Percentiles rank a stretch among this genome's conserved stretches.
Evolutionary conservation across 2,113 vertebrate genomes (phyloP).

Genomic region (Pachycephala philippinensis): DNA sequence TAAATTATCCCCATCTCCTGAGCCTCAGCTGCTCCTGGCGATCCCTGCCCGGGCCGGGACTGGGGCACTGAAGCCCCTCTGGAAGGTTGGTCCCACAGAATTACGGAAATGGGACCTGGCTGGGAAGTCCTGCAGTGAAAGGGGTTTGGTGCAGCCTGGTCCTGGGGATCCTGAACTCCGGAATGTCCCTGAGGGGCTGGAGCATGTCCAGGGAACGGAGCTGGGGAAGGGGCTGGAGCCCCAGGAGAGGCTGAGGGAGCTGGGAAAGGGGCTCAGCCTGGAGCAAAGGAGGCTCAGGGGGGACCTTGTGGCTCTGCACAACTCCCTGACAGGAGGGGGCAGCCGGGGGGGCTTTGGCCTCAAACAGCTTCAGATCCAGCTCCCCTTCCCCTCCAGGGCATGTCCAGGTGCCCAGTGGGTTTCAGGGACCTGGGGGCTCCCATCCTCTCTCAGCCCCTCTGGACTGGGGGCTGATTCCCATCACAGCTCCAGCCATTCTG

Average conservation of each 20-base stretch:
- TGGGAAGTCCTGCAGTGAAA: not conserved
- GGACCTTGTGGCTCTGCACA: not conserved
- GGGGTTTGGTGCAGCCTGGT: not conserved
- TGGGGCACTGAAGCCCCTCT: not conserved
- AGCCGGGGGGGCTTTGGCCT: not conserved
- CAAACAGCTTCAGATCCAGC: not conserved
- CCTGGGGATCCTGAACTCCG: accelerated
- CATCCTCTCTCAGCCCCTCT: not conserved
- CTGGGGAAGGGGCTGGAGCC: not conserved
- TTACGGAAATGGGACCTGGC: accelerated
- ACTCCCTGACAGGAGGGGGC: not conserved
- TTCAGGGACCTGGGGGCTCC: not conserved
- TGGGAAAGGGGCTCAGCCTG: not conserved
- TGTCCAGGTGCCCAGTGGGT: too few species aligned
- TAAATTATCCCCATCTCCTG: not conserved
- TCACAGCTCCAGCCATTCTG: accelerated
- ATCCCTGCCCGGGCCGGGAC: not conserved
- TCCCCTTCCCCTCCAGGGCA: not conserved
- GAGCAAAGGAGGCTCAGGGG: not conserved
- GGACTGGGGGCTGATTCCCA: not conserved
- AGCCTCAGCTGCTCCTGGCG: accelerated
- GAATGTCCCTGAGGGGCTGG: not conserved
- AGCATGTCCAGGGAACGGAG: not conserved
- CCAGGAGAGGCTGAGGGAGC: not conserved
- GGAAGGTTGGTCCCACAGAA: not conserved